A percentile compares a stretch with the other conserved stretches of the same genome.
Conservation (phyloP, 2,797 vertebrate species). For the Anolis apletophallus region DNA sequence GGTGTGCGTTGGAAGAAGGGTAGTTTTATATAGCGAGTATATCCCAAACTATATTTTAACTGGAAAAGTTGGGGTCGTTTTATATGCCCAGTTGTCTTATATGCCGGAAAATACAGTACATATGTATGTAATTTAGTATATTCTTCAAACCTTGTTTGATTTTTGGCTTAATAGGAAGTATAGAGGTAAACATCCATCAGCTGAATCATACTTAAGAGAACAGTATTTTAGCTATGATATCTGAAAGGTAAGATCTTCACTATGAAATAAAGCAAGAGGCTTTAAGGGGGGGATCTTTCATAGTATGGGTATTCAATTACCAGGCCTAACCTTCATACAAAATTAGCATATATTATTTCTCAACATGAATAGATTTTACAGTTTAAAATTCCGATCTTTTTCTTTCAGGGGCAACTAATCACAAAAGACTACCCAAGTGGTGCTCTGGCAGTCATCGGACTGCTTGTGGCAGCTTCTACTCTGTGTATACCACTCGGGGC, state of each 20-base stretch:
- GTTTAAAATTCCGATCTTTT: not conserved
- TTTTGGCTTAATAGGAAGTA: not conserved
- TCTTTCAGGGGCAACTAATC: constrained; percentile 84
- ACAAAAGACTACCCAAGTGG: constrained; percentile 84
- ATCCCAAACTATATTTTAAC: no score
- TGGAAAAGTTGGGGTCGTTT: no score
- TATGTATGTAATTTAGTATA: not conserved
- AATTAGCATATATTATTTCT: not conserved
- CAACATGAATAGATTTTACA: not conserved
- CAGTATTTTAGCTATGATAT: not conserved
- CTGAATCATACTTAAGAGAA: not conserved
- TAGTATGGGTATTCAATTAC: not conserved
- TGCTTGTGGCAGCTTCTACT: constrained; percentile 84
- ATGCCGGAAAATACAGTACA: no score
- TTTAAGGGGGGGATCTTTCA: not conserved
- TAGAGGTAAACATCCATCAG: no score
- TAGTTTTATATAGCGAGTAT: no score
- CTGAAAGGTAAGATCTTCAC: not conserved
- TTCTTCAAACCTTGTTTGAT: not conserved
- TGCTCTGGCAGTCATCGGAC: constrained; percentile 82
- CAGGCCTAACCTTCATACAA: not conserved
- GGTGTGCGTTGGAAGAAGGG: no score
- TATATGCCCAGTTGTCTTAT: no score
- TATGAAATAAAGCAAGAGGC: not conserved
- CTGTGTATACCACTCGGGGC: constrained; percentile 87